phyloP scores from a whole-genome alignment of 2,797 vertebrate genomes.

The Sciurus carolinensis region DNA sequence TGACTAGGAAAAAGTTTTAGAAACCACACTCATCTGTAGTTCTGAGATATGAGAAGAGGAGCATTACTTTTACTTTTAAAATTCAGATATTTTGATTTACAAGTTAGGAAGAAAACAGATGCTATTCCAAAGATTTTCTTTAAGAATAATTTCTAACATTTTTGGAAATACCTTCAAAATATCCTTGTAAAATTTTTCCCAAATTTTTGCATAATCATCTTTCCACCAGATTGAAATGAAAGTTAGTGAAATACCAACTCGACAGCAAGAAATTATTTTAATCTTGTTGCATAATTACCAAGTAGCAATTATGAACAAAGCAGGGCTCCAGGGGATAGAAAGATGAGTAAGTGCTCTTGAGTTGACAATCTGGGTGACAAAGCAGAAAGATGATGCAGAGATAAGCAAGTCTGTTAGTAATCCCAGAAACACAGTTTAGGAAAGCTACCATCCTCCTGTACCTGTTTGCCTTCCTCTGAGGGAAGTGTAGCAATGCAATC shows the following conservation, averaged over 20 bases:
- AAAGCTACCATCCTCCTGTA: background rate
- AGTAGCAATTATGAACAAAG: constrained; percentile 39
- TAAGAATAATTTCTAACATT: constrained; percentile 26
- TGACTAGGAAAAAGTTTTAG: constrained; percentile 60
- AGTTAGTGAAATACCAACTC: constrained; percentile 20
- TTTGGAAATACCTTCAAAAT: constrained; percentile 24
- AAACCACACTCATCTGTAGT: constrained; percentile 6
- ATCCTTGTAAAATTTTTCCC: background rate
- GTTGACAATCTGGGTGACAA: background rate
- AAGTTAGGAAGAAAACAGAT: background rate
- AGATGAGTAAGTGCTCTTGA: background rate
- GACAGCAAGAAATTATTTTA: constrained; percentile 9
- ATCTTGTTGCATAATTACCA: background rate
- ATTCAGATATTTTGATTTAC: constrained; percentile 45
- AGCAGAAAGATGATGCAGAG: constrained; percentile 13
- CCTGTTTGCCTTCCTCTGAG: background rate
- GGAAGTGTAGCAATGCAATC: background rate
- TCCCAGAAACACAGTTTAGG: background rate
- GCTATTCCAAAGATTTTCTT: constrained; percentile 27
- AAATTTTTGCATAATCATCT: background rate
- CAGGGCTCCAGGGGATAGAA: background rate
- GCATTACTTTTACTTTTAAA: constrained; percentile 12
- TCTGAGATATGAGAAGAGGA: background rate
- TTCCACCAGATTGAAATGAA: constrained; percentile 5
- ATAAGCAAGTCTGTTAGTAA: background rate